Evolutionary conservation across 2,797 vertebrate species (phyloP).

Genomic region (Allobates femoralis): DNA sequence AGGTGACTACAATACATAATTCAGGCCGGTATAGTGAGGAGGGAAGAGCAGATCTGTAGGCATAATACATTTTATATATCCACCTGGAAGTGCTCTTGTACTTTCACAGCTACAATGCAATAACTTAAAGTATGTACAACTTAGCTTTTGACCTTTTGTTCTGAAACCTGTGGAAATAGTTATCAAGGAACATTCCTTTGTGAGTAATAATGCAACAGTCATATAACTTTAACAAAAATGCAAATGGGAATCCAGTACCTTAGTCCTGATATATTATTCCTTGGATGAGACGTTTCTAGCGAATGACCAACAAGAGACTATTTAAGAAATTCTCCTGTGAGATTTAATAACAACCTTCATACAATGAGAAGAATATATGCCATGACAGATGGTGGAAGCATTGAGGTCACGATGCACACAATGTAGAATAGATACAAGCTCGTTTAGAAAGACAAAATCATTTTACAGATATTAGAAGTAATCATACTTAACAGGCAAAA

Average conservation of each 20-base stretch:
- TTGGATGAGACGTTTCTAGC: constrained; percentile 25
- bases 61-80: constrained; percentile 50
- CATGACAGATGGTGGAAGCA: constrained; percentile 27
- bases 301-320: constrained; percentile 45
- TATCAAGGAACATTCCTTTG: constrained; percentile 58
- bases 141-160: constrained; percentile 61
- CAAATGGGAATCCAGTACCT: constrained; percentile 18
- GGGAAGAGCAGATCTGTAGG: constrained; percentile 22
- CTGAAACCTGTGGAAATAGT: constrained; percentile 60
- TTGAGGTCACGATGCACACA: constrained; percentile 4
- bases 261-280: constrained; percentile 41
- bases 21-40: constrained; percentile 39
- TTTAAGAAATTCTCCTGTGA: constrained; percentile 17
- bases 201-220: constrained; percentile 51
- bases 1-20: constrained; percentile 50
- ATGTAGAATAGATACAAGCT: neutral
- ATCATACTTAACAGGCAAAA: neutral
- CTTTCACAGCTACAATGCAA: constrained; percentile 52
- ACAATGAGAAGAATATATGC: constrained; percentile 10
- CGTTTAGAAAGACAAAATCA: neutral
- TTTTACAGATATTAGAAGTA: neutral
- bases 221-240: constrained; percentile 49
- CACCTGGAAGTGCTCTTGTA: constrained; percentile 54
- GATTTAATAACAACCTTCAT: constrained; percentile 17
- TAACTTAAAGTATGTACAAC: constrained; percentile 55